Evolutionary conservation across 1,140 invertebrate genomes (phyloP), one percentile per base, ranked within the genome.

Genomic region (Monochamus saltuarius): DNA sequence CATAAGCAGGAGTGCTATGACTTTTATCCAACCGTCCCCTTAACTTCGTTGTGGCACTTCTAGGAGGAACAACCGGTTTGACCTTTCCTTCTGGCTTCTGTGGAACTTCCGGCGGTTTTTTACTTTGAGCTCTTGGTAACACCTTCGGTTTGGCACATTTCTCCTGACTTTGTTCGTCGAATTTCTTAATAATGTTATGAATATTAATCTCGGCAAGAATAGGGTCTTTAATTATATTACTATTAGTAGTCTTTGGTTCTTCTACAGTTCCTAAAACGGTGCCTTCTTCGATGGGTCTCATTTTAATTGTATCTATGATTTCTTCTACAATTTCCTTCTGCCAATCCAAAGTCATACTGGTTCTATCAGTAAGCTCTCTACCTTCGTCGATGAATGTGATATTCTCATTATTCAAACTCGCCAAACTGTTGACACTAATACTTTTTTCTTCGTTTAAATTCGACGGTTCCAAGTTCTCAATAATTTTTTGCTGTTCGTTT

Each of bases 1-100:
- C 87, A 74, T 90, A 90, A 0, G 87, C 86, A 0, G 89, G 88
- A 4, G 87, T 89, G 61, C 88, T 90, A 69, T 87, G 83, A 67
- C 86, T 88, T 75, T 90, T 90, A 75, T 91, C 88, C 39, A 90
- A 75, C 40, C 81, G 39, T 79, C 87, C 39, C 81, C 80, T 61
- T 68, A 76, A 62, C 70, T 78, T 71, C 16, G 59, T 71, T 9
- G 66, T 68, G 11, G 68, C 62, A 61, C 62, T 70, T 59, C 74
- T 70, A 9, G 73, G 72, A 37, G 74, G 71, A 14, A 76, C 70
- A 11, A 61, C 68, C 2, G 76, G 76, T 50, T 71, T 74, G 7
- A 56, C 42, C 40, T 70, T 70, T 14, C 39, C 50, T 37, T 69
- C 68, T 1, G 69, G 66, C 67, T 76, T 77, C 40, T 65, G 67